Conservation (phyloP, 1,140 invertebrate genomes). For the Apis mellifera region Amel_HAv3.1 CM009938.2:9136501-9137000, state of each 20-base stretch:
- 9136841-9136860: too few relatives aligned
- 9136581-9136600: conserved; percentile 5
- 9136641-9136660: conserved; percentile 33
- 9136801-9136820: not conserved
- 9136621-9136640: not conserved
- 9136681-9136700: conserved; percentile 10
- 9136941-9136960: too few relatives aligned
- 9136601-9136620: conserved; percentile 27
- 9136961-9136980: too few relatives aligned
- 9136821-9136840: too few relatives aligned
- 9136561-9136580: not conserved
- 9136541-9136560: conserved; percentile 5
- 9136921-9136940: too few relatives aligned
- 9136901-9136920: too few relatives aligned
- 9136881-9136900: too few relatives aligned
- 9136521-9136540: conserved; percentile 7
- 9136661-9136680: conserved; percentile 28
- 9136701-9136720: too few relatives aligned
- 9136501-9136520: not conserved
- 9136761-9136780: not conserved
- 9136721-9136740: not conserved
- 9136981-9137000: too few relatives aligned
- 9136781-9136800: not conserved
- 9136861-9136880: too few relatives aligned
- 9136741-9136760: too few relatives aligned